Base-by-base conservation (phyloP, 2,888 invertebrate species). In the Octodonta nipae region DNA sequence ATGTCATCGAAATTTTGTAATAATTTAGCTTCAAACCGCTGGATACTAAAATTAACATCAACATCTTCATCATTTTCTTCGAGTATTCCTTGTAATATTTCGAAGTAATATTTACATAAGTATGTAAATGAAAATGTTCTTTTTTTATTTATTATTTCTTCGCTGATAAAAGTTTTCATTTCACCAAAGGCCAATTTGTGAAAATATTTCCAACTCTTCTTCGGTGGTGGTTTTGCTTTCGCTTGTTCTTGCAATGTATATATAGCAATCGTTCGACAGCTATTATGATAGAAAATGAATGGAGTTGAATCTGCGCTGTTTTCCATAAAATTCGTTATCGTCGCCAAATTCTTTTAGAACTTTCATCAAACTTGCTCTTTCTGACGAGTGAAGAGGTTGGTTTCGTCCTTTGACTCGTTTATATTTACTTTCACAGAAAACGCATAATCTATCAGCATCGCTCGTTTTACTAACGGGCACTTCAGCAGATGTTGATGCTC, bases 331-430 rank as follows among this genome's bases (percentile, higher is more conserved):
- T n/a, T n/a, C n/a, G n/a, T n/a, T n/a, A n/a, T n/a, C n/a, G n/a
- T n/a, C n/a, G n/a, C n/a, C n/a, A n/a, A n/a, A n/a, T n/a, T n/a
- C n/a, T n/a, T n/a, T n/a, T n/a, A n/a, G n/a, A n/a, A n/a, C n/a
- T n/a, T n/a, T n/a, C n/a, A n/a, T n/a, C n/a, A n/a, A n/a, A n/a
- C n/a, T n/a, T n/a, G n/a, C n/a, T n/a, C n/a, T n/a, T n/a, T n/a
- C n/a, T n/a, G n/a, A n/a, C n/a, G n/a, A n/a, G n/a, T n/a, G n/a
- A n/a, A n/a, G n/a, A n/a, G n/a, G n/a, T n/a, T n/a, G n/a, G n/a
- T 25, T 30, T 30, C 24, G 30, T n/a, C 30, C 24, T 30, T 30
- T 24, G 13, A 30, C 30, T 30, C 22, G 30, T 30, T 30, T 30
- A 22, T 22, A 30, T 24, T 30, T 30, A 30, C 24, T 24, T 11